Evolutionary conservation across 64 coral and sea anemone species (phyloP), one percentile per base, ranked within the genome.

Genomic region (Cladopsammia gracilis): DNA sequence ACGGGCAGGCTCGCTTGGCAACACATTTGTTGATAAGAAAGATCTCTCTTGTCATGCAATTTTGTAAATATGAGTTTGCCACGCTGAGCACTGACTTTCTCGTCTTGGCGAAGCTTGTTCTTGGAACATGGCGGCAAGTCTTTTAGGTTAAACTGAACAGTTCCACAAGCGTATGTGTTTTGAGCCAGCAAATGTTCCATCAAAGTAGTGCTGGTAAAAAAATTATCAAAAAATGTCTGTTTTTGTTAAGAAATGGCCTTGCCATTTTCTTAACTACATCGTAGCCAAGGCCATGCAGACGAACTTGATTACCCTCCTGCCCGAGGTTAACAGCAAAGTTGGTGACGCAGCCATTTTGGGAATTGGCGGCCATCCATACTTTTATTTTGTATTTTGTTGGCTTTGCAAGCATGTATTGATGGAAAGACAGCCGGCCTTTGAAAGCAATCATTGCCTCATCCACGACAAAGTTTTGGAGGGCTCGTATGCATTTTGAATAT

Each of bases 361-460:
- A 62, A 67, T 92, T 51, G 62, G 70, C 56, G 3, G 71, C 91
- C 91, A 93, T 86, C 91, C 91, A 93, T 20, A 93, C 91, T 78
- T 93, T 93, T 25, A 93, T 93, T 56, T 69, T 46, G n/a, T 91
- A 91, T 87, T 87, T 87, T 34, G 64, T 73, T 62, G 84, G 84
- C 67, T 87, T 87, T 89, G 87, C 87, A n/a, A 71, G 87, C 87
- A 89, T 89, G n/a, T n/a, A n/a, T n/a, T n/a, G n/a, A n/a, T n/a
- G n/a, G n/a, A n/a, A 51, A 48, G 70, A 46, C 69, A 73, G 86
- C 70, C 68, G 48, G 25, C 86, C 53, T 59, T 88, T 88, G 52
- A 88, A 88, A 24, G 86, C 86, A 88, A 88, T n/a, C n/a, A n/a
- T n/a, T n/a, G n/a, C n/a, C n/a, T n/a, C n/a, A n/a, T n/a, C n/a